Percentiles rank a stretch among this genome's conserved stretches.
Conservation (phyloP, 2,888 invertebrate species). For the Tiliacea aurago region DNA sequence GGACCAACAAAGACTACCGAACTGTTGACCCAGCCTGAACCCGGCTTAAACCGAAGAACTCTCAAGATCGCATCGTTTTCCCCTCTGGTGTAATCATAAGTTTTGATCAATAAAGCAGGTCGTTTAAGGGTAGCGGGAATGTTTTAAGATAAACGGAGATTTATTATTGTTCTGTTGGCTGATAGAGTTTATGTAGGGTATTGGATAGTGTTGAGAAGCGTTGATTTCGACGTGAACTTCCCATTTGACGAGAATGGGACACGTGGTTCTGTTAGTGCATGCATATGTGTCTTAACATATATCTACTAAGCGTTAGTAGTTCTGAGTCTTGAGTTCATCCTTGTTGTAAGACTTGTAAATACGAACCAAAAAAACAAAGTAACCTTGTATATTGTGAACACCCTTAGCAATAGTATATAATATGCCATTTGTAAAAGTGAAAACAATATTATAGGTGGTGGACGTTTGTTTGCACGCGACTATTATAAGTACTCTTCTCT, state of each 20-base stretch:
- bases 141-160: constrained; percentile 56
- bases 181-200: constrained; percentile 62
- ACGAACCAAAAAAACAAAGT: constrained; percentile 68
- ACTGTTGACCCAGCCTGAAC: constrained; percentile 34
- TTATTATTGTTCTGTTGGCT: constrained; percentile 67
- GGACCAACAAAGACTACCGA: constrained; percentile 14
- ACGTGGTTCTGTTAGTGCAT: constrained; percentile 67
- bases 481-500: constrained; percentile 73
- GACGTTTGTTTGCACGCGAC: constrained; percentile 64
- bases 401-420: constrained; percentile 71
- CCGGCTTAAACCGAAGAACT: constrained; percentile 18
- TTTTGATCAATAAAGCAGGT: constrained; percentile 47
- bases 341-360: constrained; percentile 73
- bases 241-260: constrained; percentile 38
- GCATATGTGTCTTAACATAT: constrained; percentile 70
- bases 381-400: constrained; percentile 75
- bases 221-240: constrained; percentile 47
- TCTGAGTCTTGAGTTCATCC: constrained; percentile 64
- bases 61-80: constrained; percentile 18
- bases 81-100: constrained; percentile 34
- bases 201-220: constrained; percentile 57
- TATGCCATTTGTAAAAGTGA: constrained; percentile 75
- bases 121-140: constrained; percentile 42
- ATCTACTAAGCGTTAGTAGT: constrained; percentile 63
- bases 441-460: constrained; percentile 67